Base-by-base conservation (phyloP, 2,797 vertebrate species). In the Pangasius larnaudii region DNA sequence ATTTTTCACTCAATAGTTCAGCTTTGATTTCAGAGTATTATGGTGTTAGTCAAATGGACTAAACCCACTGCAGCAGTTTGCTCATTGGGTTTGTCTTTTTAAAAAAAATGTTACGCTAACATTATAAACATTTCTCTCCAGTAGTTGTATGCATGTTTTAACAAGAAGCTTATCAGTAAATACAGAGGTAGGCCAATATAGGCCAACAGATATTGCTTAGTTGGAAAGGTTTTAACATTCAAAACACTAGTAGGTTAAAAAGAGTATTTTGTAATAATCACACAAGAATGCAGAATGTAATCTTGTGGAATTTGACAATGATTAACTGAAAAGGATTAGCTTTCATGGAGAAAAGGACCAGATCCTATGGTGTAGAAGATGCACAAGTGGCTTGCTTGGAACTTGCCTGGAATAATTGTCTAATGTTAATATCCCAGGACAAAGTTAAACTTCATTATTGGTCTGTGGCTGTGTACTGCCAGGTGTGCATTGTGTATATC, bases 371-470 rank as follows among this genome's bases (percentile, higher is more conserved):
- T 46, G 24, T 16, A 59, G 33, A 39, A 39, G 30, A 24, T 77
- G 46, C 8, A 33, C 16, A 22, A 61, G 24, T 49, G 24, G 27
- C 39, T 46, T 46, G 46, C 46, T 1, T 46, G 46, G 46, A 65
- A 30, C 14, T n/a, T 24, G 78, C 46, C 16, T 63, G 39, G 27
- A 63, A n/a, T 80, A 24, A 80, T n/a, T 18, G 61, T 65, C 42
- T 63, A 63, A 82, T 63, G 80, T 49, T 63, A 22, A 46, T 27
- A 11, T 65, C 30, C 27, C 2, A 42, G n/a, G 33, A 11, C 81
- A 83, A 65, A 30, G 59, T 67, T 84, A 67, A 84, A 33, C 42
- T 51, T 67, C 22, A 84, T 67, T 51, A 49, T 84, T 67, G 63
- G 27, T 84, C 46, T 67, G n/a, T 67, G 42, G 61, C n/a, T 67